These are phyloP conservation scores for Mercenaria mercenaria DNA, from an alignment of 1,140 invertebrate genomes.

Conservation along the genomic window DNA sequence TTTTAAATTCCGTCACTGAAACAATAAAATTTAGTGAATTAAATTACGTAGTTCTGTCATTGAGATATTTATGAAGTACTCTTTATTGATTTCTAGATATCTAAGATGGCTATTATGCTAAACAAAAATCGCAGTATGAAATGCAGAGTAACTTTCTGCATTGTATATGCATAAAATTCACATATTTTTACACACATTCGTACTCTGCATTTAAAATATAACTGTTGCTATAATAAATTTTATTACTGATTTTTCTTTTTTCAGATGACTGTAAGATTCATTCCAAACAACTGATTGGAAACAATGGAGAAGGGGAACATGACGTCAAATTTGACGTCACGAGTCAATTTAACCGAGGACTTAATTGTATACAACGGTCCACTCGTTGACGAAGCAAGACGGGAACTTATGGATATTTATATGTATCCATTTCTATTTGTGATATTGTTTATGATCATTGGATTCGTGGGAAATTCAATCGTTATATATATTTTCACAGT, in stretches of 20 bases:
- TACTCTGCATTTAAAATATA: neutral
- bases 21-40: too few species aligned
- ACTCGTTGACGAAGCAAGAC: neutral
- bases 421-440: constrained; percentile 60
- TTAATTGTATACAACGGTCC: constrained; percentile 1
- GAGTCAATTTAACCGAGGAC: neutral
- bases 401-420: constrained; percentile 30
- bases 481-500: constrained; percentile 54
- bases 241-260: neutral
- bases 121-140: neutral
- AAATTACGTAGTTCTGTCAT: too few species aligned
- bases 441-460: constrained; percentile 57
- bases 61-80: too few species aligned
- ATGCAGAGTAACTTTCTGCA: neutral
- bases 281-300: neutral
- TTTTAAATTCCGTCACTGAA: too few species aligned
- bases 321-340: neutral
- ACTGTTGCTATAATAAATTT: neutral
- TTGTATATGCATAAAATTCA: neutral
- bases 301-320: neutral
- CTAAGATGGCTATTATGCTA: neutral
- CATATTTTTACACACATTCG: neutral
- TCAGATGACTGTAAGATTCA: neutral
- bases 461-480: constrained; percentile 56
- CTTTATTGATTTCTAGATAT: too few species aligned